Conservation (phyloP, 2,888 invertebrate species). For the Bombylius major region DNA sequence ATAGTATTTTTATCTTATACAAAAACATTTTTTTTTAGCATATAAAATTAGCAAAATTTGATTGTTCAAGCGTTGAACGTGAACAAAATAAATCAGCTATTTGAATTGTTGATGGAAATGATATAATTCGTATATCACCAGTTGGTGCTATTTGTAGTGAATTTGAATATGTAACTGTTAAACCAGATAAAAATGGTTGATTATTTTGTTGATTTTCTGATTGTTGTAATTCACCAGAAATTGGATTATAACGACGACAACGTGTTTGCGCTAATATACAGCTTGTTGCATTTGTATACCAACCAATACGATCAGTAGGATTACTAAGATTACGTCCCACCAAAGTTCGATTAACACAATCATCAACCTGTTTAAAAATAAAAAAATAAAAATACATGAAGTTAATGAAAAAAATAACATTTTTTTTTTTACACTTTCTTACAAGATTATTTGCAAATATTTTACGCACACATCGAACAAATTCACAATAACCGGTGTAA, state of each 20-base stretch:
- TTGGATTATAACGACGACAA: slow-evolving; percentile 49
- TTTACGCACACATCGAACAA: slow-evolving; percentile 45
- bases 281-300: slow-evolving; percentile 50
- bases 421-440: slow-evolving; percentile 15
- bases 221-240: slow-evolving; percentile 47
- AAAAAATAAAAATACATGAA: neutral
- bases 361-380: slow-evolving; percentile 18
- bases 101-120: slow-evolving; percentile 41
- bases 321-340: slow-evolving; percentile 16
- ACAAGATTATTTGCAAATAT: slow-evolving; percentile 46
- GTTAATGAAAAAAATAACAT: neutral
- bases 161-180: slow-evolving; percentile 31
- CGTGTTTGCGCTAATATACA: slow-evolving; percentile 51
- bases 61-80: slow-evolving; percentile 39
- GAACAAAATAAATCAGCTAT: slow-evolving; percentile 44
- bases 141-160: slow-evolving; percentile 43
- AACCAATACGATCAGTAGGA: slow-evolving; percentile 21
- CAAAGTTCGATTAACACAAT: slow-evolving; percentile 19
- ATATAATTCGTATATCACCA: slow-evolving; percentile 43
- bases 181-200: neutral
- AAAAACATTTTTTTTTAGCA: slow-evolving; percentile 11
- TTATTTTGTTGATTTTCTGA: neutral
- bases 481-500: slow-evolving; percentile 47
- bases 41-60: slow-evolving; percentile 21
- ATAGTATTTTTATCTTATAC: too few relatives aligned